Evolutionary conservation across 2,888 invertebrate species (phyloP).

Genomic region (Nyleta sp.): DNA sequence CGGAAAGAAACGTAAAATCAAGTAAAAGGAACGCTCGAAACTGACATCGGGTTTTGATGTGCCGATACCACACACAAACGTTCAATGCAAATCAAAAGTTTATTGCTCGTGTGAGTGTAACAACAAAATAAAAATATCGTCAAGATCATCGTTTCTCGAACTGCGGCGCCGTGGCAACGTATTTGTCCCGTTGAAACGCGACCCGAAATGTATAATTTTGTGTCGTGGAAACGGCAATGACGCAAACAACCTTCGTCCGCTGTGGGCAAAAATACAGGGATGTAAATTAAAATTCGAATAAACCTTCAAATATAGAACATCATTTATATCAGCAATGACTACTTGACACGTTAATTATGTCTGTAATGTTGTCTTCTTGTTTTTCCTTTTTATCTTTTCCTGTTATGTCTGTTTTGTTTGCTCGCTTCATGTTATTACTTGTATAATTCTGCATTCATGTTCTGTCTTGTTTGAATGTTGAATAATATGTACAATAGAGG

Average conservation of each 20-base stretch:
- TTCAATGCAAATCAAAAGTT: constrained; percentile 43
- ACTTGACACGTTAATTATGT: constrained; percentile 65
- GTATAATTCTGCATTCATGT: constrained; percentile 40
- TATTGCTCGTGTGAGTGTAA: constrained; percentile 50
- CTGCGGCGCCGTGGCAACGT: constrained; percentile 13
- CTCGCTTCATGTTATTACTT: constrained; percentile 30
- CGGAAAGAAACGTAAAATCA: too few species aligned
- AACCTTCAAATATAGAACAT: constrained; percentile 67
- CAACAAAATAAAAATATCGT: constrained; percentile 52
- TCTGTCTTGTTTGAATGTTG: constrained; percentile 50
- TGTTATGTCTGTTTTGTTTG: constrained; percentile 18
- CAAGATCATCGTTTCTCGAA: constrained; percentile 25
- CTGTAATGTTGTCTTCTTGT: constrained; percentile 32
- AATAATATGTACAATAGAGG: constrained; percentile 59
- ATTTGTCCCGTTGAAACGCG: constrained; percentile 14
- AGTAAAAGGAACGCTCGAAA: constrained; percentile 6
- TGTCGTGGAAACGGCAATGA: constrained; percentile 22
- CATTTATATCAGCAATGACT: constrained; percentile 67
- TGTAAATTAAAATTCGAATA: constrained; percentile 61
- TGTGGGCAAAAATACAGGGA: constrained; percentile 60
- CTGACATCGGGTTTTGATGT: constrained; percentile 24
- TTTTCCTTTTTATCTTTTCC: constrained; percentile 1
- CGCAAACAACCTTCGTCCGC: constrained; percentile 24
- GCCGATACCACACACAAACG: constrained; percentile 29
- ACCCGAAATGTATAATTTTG: background rate